These are phyloP conservation scores for Oreotrochilus melanogaster DNA, from an alignment of 2,113 vertebrate species.

Conservation along the genomic window DNA sequence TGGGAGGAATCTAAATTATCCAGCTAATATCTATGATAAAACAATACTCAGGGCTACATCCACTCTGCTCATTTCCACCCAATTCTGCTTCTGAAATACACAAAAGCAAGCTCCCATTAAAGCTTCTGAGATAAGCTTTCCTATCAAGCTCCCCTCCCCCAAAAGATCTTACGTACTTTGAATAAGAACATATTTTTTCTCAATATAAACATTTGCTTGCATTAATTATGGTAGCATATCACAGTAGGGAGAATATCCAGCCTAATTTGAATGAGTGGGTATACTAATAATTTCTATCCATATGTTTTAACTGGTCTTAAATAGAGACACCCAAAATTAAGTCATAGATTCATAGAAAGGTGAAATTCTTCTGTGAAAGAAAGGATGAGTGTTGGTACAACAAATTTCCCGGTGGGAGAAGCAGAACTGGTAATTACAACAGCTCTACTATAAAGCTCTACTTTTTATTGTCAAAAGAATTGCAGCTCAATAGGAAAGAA, in stretches of 20 bases:
- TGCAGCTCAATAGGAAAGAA: background rate
- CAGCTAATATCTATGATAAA: background rate
- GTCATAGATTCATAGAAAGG: background rate
- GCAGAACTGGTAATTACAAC: background rate
- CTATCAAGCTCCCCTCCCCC: background rate
- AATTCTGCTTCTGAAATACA: background rate
- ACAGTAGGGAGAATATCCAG: background rate
- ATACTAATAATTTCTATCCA: background rate
- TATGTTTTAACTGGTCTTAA: background rate
- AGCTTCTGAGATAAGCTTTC: background rate
- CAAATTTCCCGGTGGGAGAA: background rate
- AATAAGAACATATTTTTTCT: background rate
- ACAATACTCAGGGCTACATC: background rate
- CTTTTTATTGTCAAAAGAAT: background rate
- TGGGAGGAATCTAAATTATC: background rate
- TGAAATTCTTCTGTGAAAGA: background rate
- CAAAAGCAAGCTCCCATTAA: background rate
- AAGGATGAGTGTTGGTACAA: background rate
- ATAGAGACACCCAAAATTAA: background rate
- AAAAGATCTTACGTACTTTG: background rate
- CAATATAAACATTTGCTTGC: background rate
- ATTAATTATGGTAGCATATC: background rate
- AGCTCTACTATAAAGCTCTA: background rate
- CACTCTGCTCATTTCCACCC: background rate
- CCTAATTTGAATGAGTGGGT: background rate